These are phyloP conservation scores for Carpatolechia fugitivella DNA, from an alignment of 2,888 invertebrate genomes.

Conservation along the genomic window DNA sequence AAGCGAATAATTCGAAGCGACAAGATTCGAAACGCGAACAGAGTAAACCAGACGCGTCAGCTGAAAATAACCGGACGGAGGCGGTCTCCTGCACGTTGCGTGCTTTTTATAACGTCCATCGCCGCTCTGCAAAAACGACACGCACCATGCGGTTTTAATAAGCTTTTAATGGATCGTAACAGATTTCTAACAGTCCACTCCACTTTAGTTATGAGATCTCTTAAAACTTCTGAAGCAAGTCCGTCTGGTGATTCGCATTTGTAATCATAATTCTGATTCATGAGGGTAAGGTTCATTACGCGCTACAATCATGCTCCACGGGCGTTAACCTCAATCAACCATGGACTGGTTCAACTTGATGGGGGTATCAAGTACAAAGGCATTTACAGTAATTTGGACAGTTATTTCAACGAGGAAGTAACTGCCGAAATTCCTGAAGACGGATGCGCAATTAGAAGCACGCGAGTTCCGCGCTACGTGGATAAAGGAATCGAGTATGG, in stretches of 20 bases:
- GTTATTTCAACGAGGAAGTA: constrained; percentile 15
- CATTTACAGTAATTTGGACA: constrained; percentile 6
- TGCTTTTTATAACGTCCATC: constrained; percentile 30
- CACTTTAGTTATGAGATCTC: constrained; percentile 20
- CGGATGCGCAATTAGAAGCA: constrained; percentile 29
- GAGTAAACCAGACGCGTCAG: constrained; percentile 30
- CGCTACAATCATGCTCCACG: not conserved
- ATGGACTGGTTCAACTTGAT: not conserved
- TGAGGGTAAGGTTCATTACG: too few relatives aligned
- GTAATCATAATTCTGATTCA: constrained; percentile 15
- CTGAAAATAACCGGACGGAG: constrained; percentile 36
- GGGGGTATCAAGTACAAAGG: not conserved
- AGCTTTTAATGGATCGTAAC: constrained; percentile 34
- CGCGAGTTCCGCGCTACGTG: constrained; percentile 22
- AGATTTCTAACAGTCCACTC: constrained; percentile 16
- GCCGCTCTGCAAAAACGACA: constrained; percentile 20
- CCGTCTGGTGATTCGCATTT: constrained; percentile 9
- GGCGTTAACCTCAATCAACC: not conserved
- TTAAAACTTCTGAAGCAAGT: constrained; percentile 14
- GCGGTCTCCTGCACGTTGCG: constrained; percentile 18
- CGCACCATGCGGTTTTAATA: constrained; percentile 36
- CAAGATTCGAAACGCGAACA: constrained; percentile 30
- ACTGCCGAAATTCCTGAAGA: constrained; percentile 13
- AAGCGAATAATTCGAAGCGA: constrained; percentile 29
- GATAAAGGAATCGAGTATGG: constrained; percentile 12